Percentiles rank a stretch among this genome's conserved stretches.
Conservation (phyloP, 2,113 vertebrate species). For the Panthera leo region DNA sequence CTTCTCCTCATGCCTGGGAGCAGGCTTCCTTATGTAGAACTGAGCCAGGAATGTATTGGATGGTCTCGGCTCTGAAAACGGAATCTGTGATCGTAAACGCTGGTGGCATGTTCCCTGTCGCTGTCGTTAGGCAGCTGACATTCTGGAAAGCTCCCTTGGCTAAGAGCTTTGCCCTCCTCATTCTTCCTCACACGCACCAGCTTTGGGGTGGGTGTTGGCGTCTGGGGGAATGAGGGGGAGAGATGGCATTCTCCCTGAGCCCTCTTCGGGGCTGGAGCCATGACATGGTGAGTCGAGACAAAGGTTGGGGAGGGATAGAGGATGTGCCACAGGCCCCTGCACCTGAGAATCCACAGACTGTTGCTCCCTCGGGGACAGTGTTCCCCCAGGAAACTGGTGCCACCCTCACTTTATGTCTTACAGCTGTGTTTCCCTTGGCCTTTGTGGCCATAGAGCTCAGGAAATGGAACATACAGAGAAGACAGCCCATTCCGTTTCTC, state of each 20-base stretch:
- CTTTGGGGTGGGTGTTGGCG: neutral
- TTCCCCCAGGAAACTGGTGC: neutral
- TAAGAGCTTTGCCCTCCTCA: neutral
- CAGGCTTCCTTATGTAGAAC: neutral
- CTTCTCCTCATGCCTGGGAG: neutral
- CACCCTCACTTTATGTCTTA: neutral
- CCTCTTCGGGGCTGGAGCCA: neutral
- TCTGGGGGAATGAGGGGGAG: neutral
- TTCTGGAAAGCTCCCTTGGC: neutral
- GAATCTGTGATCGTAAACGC: neutral
- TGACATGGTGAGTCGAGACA: neutral
- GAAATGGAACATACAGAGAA: neutral
- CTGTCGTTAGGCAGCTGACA: neutral
- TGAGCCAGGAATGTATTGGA: neutral
- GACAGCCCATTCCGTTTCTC: neutral
- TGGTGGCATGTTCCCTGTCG: neutral
- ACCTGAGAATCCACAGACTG: neutral
- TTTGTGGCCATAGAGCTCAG: neutral
- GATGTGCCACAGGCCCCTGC: neutral
- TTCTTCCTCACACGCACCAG: neutral
- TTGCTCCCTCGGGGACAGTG: neutral
- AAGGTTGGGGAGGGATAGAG: neutral
- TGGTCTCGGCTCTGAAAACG: neutral
- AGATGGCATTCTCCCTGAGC: fast-evolving
- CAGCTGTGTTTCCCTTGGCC: neutral